These are phyloP conservation scores for Zaprionus taronus DNA, from an alignment of 1,140 invertebrate species.

Conservation along the genomic window DNA sequence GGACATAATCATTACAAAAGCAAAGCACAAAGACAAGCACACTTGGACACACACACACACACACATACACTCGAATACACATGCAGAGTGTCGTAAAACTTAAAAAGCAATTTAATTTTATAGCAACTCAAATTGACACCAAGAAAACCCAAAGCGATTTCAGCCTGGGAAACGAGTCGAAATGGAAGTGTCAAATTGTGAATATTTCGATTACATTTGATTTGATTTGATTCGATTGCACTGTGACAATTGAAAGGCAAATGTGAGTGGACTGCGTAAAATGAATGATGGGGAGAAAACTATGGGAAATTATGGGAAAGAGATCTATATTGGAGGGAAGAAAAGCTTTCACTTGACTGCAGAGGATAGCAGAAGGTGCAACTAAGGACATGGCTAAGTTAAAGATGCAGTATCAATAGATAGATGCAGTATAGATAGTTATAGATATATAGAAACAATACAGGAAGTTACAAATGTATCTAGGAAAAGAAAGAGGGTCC, in stretches of 20 bases:
- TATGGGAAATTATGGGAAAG: not conserved
- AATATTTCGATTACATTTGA: constrained; percentile 15
- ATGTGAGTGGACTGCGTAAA: constrained; percentile 35
- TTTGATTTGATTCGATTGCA: constrained; percentile 19
- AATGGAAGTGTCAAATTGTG: constrained; percentile 41
- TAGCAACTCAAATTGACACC: constrained; percentile 71
- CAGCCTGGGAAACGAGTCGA: constrained; percentile 42
- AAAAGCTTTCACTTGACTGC: constrained; percentile 71
- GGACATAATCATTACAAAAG: constrained; percentile 49
- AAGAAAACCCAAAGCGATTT: constrained; percentile 31
- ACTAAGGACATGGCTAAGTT: not conserved
- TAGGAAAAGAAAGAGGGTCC: no score
- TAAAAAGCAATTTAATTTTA: constrained; percentile 77
- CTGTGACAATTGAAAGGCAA: constrained; percentile 44
- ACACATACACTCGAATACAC: constrained; percentile 4
- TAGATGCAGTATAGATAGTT: no score
- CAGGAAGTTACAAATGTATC: no score
- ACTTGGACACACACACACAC: not conserved
- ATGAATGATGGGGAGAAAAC: not conserved
- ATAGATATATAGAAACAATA: not conserved
- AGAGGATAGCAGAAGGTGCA: not conserved
- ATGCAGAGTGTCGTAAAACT: constrained; percentile 41
- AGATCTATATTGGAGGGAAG: constrained; percentile 22
- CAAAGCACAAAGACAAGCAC: constrained; percentile 21
- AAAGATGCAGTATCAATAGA: not conserved